Percentiles rank a stretch among this genome's conserved stretches.
phyloP scores from a whole-genome alignment of 2,888 invertebrate genomes.

The Caenorhabditis macrosperma region DNA sequence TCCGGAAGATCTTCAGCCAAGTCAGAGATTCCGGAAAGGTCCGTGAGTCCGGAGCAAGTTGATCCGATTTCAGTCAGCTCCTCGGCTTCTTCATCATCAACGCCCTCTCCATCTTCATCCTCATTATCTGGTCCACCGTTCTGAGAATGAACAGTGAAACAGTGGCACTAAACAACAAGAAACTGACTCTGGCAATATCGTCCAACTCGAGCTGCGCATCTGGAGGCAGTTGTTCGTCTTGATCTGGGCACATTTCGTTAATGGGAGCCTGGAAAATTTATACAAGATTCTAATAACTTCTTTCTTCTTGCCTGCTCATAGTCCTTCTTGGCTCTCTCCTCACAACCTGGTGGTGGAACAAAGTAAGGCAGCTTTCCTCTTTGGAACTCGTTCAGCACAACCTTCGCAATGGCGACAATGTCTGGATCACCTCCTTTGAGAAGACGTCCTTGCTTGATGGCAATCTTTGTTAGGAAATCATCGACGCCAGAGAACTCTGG shows the following conservation, averaged over 20 bases:
- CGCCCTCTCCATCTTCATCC: conserved; percentile 30
- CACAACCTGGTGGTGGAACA: conserved; percentile 79
- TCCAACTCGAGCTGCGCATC: conserved; percentile 57
- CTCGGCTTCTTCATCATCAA: conserved; percentile 66
- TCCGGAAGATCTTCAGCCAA: conserved; percentile 70
- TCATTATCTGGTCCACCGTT: conserved; percentile 39
- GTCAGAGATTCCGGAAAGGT: conserved; percentile 77
- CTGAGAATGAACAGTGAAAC: conserved; percentile 15
- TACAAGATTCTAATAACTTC: no score
- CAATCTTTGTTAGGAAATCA: conserved; percentile 94
- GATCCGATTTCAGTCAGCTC: conserved; percentile 76
- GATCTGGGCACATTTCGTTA: conserved; percentile 75
- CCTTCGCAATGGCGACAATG: conserved; percentile 89
- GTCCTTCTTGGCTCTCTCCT: conserved; percentile 67
- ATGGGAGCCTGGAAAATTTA: conserved; percentile 70
- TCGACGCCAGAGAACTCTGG: conserved; percentile 88
- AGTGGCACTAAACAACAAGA: not conserved
- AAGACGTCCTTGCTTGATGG: conserved; percentile 90
- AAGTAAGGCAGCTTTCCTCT: conserved; percentile 90
- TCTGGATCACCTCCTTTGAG: conserved; percentile 98
- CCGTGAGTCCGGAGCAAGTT: conserved; percentile 75
- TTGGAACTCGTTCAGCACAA: conserved; percentile 99
- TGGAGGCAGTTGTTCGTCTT: conserved; percentile 67
- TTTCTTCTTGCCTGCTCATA: conserved; percentile 59
- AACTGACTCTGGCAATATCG: conserved; percentile 44